A percentile compares a stretch with the other conserved stretches of the same genome.
Evolutionary conservation across 2,113 vertebrate genomes (phyloP).

Genomic region (Ageneiosus marmoratus): DNA sequence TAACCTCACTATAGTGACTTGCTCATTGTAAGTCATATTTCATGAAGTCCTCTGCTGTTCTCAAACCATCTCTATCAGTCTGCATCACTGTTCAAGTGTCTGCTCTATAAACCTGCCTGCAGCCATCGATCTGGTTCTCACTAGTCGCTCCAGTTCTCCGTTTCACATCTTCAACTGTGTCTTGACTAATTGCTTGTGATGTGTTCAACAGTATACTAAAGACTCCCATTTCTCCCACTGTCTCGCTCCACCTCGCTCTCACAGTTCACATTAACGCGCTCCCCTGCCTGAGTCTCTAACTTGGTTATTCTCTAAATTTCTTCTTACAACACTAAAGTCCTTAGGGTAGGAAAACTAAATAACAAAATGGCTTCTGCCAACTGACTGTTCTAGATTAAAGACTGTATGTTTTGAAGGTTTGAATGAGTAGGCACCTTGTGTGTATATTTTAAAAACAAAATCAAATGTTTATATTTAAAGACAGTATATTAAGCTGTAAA

Average conservation of each 20-base stretch:
- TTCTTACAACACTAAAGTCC: conserved; percentile 39
- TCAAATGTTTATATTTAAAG: conserved; percentile 42
- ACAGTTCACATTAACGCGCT: conserved; percentile 21
- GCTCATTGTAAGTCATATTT: conserved; percentile 6
- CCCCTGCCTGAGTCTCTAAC: conserved; percentile 25
- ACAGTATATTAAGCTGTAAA: background rate
- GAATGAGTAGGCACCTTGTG: background rate
- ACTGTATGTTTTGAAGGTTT: conserved; percentile 52
- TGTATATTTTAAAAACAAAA: conserved; percentile 35
- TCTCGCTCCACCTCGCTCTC: conserved; percentile 14
- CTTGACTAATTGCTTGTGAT: conserved; percentile 44
- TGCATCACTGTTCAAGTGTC: background rate
- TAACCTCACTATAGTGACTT: conserved; percentile 9
- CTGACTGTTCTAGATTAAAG: conserved; percentile 34
- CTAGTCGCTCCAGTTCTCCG: background rate
- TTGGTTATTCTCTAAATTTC: conserved; percentile 66
- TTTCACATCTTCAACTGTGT: conserved; percentile 19
- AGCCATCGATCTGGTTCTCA: conserved; percentile 6
- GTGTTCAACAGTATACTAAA: conserved; percentile 25
- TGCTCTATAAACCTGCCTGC: conserved; percentile 17
- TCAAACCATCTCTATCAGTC: background rate
- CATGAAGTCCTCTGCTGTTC: background rate
- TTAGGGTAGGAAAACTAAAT: conserved; percentile 25
- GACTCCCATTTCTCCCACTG: conserved; percentile 23
- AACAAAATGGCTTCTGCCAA: conserved; percentile 34